Evolutionary conservation across 2,888 invertebrate genomes (phyloP).

Genomic region (Morinoia aosen): DNA sequence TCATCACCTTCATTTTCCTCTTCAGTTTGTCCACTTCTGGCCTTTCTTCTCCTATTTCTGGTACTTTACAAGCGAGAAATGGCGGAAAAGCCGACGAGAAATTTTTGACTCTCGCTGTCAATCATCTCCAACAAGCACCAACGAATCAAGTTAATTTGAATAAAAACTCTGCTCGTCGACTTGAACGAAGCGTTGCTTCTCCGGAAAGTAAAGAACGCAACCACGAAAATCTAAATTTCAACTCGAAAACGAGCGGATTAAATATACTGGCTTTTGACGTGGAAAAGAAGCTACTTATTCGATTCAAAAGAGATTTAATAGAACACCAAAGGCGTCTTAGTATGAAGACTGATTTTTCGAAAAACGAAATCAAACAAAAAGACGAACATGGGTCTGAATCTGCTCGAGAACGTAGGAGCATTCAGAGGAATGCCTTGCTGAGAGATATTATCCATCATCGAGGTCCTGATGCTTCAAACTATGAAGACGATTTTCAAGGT

Average conservation of each 20-base stretch:
- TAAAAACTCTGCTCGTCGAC: neutral
- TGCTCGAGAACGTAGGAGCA: neutral
- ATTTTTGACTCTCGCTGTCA: neutral
- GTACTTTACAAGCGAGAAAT: neutral
- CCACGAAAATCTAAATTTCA: no score
- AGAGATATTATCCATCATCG: neutral
- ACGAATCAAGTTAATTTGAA: neutral
- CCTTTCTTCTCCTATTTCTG: neutral
- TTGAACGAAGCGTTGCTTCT: neutral
- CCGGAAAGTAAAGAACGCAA: no score
- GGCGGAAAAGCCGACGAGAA: neutral
- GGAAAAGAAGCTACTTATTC: no score
- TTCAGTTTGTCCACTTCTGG: neutral
- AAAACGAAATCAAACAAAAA: no score
- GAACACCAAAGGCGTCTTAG: no score
- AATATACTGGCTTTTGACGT: no score
- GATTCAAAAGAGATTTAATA: no score
- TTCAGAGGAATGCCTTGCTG: neutral
- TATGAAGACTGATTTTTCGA: no score
- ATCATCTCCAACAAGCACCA: neutral
- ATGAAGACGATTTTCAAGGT: neutral
- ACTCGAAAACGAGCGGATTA: no score
- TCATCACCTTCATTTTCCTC: neutral
- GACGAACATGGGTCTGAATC: neutral
- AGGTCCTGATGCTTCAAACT: neutral